Evolutionary conservation across 2,797 vertebrate genomes (phyloP), one percentile per base, ranked within the genome.

Genomic region (Picus viridis): DNA sequence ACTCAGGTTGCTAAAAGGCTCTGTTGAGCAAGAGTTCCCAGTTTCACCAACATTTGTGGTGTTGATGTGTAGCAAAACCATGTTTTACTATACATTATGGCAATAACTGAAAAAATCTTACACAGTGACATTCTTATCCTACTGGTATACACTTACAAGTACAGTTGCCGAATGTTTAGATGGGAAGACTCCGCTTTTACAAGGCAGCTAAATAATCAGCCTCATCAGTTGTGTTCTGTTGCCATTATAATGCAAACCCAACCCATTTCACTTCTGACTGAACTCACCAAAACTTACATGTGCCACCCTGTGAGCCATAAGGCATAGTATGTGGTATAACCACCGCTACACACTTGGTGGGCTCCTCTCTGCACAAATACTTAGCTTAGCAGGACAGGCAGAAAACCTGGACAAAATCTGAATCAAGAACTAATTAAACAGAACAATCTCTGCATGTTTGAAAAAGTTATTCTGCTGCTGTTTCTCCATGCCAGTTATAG

Each of bases 231-330:
- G 43, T 6, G 15, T 12, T 32, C 34, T 34, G 12, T 29, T 83
- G 18, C 59, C 36, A 54, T 23, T 10, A 2, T 15, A 34, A 76
- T 4, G 11, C 24, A 65, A 73, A 65, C 1, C 30, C 13, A 69
- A 69, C 18, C 65, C 19, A 13, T 43, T 53, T 8, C 0, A 1
- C 74, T 43, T 39, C 41, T 47, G 24, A 49, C 10, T 0, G 0
- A 83, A 68, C 72, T 53, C 47, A 73, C 61, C n/a, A 57, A 24
- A 72, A 53, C 41, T 43, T 12, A 7, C 14, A 39, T 51, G 34
- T 41, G 59, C 20, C 23, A 34, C 16, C 53, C 34, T 12, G 12
- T 18, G 18, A 69, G 6, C 45, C 56, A n/a, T 10, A 22, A 30
- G 63, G 26, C 26, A 43, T 2, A 36, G 11, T 16, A 68, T 15